Evolutionary conservation across 1,140 invertebrate species (phyloP).

Genomic region (Drosophila sp.): DNA sequence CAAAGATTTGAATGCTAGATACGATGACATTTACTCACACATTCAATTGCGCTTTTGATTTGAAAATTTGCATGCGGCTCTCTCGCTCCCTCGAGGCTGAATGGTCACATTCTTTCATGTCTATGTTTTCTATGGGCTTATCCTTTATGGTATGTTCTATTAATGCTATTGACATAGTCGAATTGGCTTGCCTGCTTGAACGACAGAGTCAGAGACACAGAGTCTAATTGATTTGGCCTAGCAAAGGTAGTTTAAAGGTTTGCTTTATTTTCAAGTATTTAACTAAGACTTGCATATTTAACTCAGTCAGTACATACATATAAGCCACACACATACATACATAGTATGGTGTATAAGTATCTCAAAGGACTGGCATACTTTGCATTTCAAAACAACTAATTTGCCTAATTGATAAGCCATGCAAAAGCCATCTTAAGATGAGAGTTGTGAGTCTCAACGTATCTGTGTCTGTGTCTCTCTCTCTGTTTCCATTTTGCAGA

Average conservation of each 20-base stretch:
- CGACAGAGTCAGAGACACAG: conserved; percentile 1
- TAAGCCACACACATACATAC: not conserved
- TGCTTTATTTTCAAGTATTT: conserved; percentile 64
- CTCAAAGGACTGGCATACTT: conserved; percentile 40
- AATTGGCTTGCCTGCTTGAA: conserved; percentile 61
- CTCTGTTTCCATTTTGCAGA: conserved; percentile 51
- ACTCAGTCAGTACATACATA: conserved; percentile 27
- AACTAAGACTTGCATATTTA: conserved; percentile 37
- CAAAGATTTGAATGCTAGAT: conserved; percentile 81
- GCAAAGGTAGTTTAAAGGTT: conserved; percentile 11
- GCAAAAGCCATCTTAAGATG: conserved; percentile 55
- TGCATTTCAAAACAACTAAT: conserved; percentile 58
- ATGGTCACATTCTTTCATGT: conserved; percentile 54
- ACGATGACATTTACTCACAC: conserved; percentile 81
- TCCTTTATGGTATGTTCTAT: conserved; percentile 23
- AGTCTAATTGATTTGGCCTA: conserved; percentile 9
- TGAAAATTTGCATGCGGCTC: conserved; percentile 73
- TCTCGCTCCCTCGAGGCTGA: conserved; percentile 25
- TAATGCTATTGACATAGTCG: conserved; percentile 67
- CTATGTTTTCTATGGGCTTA: conserved; percentile 27
- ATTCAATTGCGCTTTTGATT: conserved; percentile 80
- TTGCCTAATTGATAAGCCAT: conserved; percentile 75
- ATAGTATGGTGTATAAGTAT: conserved; percentile 15
- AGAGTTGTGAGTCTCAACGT: conserved; percentile 5
- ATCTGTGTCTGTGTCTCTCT: conserved; percentile 8